Evolutionary conservation across 1,140 invertebrate species (phyloP), one percentile per base, ranked within the genome.

Genomic region (Drosophila miranda): DNA sequence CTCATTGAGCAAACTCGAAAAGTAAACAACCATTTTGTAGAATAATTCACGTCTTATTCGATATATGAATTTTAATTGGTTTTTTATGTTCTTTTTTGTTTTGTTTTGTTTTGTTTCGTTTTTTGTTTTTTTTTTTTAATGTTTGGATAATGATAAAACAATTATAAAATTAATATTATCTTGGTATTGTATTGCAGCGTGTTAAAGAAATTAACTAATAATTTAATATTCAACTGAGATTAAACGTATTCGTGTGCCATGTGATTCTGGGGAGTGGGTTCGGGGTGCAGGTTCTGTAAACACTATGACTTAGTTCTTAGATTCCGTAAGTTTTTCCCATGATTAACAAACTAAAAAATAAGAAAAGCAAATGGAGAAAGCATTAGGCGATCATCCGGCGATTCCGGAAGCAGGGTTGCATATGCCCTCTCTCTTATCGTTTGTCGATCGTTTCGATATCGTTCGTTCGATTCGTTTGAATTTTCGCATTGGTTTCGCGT

Each of bases 291-390:
- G 8, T 19, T 51, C 26, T 81, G 70, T 86, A 87, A 81, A 81
- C 61, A 30, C 78, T 86, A 86, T 86, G 82, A 86, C 82, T 86
- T 86, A 86, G 82, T 78, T 87, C 55, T 82, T 87, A 83, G 50
- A 57, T 69, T 57, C 8, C 52, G 51, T 41, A 66, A 66, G 23
- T 5, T 26, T 26, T 83, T 61, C 64, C 46, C 72, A 69, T 62
- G 50, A 64, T 74, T 66, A 45, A 59, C 55, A 70, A 60, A 64
- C 48, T 51, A 41, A 48, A 63, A 48, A 58, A 34, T 16, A 43
- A 61, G 46, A 59, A 28, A 48, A 28, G 14, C 42, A 59, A 70
- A 45, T 34, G 42, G 6, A n/a, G 43, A 52, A 43, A 19, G 14
- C 26, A 38, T 54, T 21, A 8, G 9, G 34, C 9, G 30, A 16